Evolutionary conservation across 2,797 vertebrate species (phyloP), one percentile per base, ranked within the genome.

Genomic region (Falco cherrug): DNA sequence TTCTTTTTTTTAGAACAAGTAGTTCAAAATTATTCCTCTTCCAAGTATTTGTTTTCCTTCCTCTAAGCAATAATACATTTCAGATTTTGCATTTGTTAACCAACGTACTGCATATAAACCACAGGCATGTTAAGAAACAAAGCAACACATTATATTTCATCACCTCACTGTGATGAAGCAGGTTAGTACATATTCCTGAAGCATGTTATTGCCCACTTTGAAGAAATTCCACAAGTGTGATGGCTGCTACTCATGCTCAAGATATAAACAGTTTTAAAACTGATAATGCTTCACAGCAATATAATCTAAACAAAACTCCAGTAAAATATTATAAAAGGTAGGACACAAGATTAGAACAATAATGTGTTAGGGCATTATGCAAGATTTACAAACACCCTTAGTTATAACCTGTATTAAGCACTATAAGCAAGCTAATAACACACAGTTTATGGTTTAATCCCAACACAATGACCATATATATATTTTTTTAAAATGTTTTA

Each of bases 41-140:
- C 50, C 24, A 86, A 81, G 13, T 20, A 70, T 48, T 48, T 88
- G 9, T 4, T 65, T 93, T 88, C n/a, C 45, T 76, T 76, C 47
- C 16, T 41, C 59, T 41, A 48, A 78, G 59, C 29, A 86, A 28
- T 56, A 78, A 63, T 69, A 65, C 35, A 39, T 54, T 90, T 74
- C 51, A 77, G 33, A 31, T 70, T 95, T 84, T 82, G 70, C 51
- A 77, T 79, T 79, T 86, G 63, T 82, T 84, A 95, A 86, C 48
- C 74, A 87, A 16, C 28, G 28, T 13, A n/a, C 51, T 79, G 64
- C 77, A 64, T 47, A 79, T 48, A 93, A 94, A 77, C 77, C 83
- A 87, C 77, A 89, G 56, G 61, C 93, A 85, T 82, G 88, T 93
- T 88, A 73, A 48, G 60, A 96, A 77, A 93, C 53, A 95, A 81